A percentile compares a stretch with the other conserved stretches of the same genome.
These are phyloP conservation scores for Battus philenor DNA, from an alignment of 1,140 invertebrate genomes.

Conservation along the genomic window DNA sequence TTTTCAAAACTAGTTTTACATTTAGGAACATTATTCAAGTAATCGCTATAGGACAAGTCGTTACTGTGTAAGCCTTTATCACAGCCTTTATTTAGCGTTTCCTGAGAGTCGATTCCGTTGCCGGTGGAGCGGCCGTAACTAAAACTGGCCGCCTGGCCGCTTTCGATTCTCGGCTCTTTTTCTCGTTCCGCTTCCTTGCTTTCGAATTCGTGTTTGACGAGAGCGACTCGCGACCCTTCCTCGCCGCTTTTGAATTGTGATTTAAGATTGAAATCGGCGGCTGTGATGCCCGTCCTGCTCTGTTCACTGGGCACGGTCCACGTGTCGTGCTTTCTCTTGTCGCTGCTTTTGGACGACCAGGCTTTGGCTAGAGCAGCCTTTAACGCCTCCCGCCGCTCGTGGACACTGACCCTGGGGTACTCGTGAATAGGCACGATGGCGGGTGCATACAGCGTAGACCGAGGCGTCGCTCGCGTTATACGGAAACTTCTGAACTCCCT, in stretches of 20 bases:
- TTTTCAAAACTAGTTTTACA: slow-evolving; percentile 72
- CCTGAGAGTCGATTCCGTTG: slow-evolving; percentile 64
- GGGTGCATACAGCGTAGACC: slow-evolving; percentile 60
- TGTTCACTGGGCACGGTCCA: slow-evolving; percentile 65
- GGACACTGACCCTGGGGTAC: slow-evolving; percentile 71
- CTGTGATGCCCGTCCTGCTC: slow-evolving; percentile 44
- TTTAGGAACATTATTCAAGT: slow-evolving; percentile 73
- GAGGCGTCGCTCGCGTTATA: slow-evolving; percentile 67
- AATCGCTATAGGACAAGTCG: slow-evolving; percentile 62
- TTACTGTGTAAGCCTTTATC: slow-evolving; percentile 71
- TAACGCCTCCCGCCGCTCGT: slow-evolving; percentile 67
- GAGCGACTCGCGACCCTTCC: slow-evolving; percentile 53
- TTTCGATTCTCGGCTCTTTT: slow-evolving; percentile 45
- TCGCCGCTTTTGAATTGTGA: slow-evolving; percentile 48
- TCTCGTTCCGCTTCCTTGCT: slow-evolving; percentile 51
- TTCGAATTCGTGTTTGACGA: slow-evolving; percentile 65
- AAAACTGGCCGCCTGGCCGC: slow-evolving; percentile 46
- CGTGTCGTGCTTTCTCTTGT: slow-evolving; percentile 70
- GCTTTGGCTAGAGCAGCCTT: slow-evolving; percentile 73
- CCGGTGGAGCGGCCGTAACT: slow-evolving; percentile 51
- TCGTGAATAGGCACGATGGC: slow-evolving; percentile 74
- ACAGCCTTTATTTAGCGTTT: slow-evolving; percentile 69
- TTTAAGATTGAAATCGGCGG: slow-evolving; percentile 53
- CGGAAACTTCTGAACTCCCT: slow-evolving; percentile 76
- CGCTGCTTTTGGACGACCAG: slow-evolving; percentile 73